Evolutionary conservation across 2,888 invertebrate species (phyloP).

Genomic region (Cordilura impudica): DNA sequence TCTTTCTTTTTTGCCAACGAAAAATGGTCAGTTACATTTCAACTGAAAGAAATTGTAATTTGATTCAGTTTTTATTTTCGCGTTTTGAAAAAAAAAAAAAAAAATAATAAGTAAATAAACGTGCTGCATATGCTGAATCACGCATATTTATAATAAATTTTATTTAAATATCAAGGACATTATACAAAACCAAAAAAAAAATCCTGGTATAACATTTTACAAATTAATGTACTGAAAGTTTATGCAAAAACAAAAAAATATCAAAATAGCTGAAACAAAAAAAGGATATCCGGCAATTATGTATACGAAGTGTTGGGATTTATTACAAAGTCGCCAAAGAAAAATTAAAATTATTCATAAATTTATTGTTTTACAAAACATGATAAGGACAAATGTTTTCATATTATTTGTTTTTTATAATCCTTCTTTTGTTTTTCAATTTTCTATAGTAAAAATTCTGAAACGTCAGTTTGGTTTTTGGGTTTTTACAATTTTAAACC

Average conservation of each 20-base stretch:
- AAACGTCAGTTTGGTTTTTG: too few relatives aligned
- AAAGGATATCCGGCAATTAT: constrained; percentile 60
- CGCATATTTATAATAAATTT: constrained; percentile 51
- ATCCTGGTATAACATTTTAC: constrained; percentile 30
- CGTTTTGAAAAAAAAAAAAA: background rate
- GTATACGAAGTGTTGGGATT: constrained; percentile 42
- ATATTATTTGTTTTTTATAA: constrained; percentile 1
- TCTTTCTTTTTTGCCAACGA: too few relatives aligned
- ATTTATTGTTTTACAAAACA: constrained; percentile 3
- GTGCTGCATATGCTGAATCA: constrained; percentile 51
- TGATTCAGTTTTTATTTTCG: constrained; percentile 24
- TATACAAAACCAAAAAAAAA: constrained; percentile 10
- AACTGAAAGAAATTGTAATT: constrained; percentile 16
- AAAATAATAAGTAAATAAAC: constrained; percentile 1
- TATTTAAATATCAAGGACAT: constrained; percentile 47
- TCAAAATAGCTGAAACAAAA: constrained; percentile 11
- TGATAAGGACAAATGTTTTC: background rate
- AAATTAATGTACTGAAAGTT: constrained; percentile 28
- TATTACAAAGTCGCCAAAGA: background rate
- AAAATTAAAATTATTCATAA: constrained; percentile 13
- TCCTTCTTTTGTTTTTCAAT: constrained; percentile 26
- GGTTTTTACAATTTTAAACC: too few relatives aligned
- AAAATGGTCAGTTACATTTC: constrained; percentile 39
- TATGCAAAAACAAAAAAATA: background rate
- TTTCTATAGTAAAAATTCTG: background rate